Conservation (phyloP, 2,113 vertebrate genomes). For the Turnix velox region DNA sequence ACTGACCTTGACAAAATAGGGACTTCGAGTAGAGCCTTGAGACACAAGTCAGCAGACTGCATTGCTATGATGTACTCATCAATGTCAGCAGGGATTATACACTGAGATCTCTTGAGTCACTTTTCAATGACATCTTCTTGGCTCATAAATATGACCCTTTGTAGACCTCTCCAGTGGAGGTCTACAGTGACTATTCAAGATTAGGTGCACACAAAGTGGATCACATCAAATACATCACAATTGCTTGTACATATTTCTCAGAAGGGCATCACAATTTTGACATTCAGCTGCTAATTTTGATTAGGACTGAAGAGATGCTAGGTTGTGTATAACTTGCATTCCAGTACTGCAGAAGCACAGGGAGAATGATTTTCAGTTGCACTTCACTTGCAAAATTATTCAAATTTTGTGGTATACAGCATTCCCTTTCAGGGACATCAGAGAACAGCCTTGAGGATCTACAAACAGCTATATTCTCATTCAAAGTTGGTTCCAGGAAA, state of each 20-base stretch:
- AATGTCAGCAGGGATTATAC: not conserved
- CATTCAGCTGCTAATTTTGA: not conserved
- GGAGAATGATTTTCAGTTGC: not conserved
- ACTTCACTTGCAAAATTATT: not conserved
- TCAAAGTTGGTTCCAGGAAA: not conserved
- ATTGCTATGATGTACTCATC: not conserved
- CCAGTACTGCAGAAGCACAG: not conserved
- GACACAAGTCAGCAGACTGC: not conserved
- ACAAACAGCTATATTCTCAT: not conserved
- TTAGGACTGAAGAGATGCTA: not conserved
- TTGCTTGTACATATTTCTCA: not conserved
- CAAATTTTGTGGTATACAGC: not conserved
- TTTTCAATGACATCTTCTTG: not conserved
- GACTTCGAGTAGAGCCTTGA: not conserved
- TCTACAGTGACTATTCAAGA: not conserved
- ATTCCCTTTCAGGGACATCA: not conserved
- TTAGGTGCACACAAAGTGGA: not conserved
- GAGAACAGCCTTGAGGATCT: not conserved
- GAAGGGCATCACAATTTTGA: not conserved
- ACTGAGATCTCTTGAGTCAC: not conserved
- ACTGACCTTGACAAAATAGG: not conserved
- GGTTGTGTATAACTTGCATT: not conserved
- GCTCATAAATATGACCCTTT: not conserved
- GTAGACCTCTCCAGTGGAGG: not conserved
- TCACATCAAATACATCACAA: not conserved